Evolutionary conservation across 2,113 vertebrate species (phyloP).

Genomic region (Bagarius yarrelli): DNA sequence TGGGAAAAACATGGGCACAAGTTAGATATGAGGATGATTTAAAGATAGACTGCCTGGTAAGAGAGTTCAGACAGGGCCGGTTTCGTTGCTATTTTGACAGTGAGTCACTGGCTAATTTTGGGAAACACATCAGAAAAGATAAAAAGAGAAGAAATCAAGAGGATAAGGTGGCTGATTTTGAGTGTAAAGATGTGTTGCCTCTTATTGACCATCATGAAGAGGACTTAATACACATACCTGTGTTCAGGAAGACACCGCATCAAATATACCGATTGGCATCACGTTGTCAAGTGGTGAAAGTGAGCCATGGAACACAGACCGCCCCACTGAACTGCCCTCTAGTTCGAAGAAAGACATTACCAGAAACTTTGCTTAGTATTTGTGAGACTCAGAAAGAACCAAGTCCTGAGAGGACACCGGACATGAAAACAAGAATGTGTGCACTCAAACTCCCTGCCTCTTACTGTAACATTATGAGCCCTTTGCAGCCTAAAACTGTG

Average conservation of each 20-base stretch:
- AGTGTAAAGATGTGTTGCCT: slow-evolving; percentile 59
- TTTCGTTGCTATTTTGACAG: slow-evolving; percentile 84
- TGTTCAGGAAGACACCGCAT: slow-evolving; percentile 52
- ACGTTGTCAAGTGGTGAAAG: slow-evolving; percentile 83
- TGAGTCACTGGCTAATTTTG: slow-evolving; percentile 71
- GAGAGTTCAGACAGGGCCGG: slow-evolving; percentile 77
- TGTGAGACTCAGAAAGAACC: slow-evolving; percentile 24
- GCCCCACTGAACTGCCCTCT: slow-evolving; percentile 67
- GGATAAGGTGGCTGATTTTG: slow-evolving; percentile 42
- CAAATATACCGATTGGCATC: slow-evolving; percentile 74
- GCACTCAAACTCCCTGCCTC: slow-evolving; percentile 73
- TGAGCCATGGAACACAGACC: slow-evolving; percentile 83
- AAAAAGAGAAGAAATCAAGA: slow-evolving; percentile 50
- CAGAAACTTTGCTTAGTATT: slow-evolving; percentile 40
- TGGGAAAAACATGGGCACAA: slow-evolving; percentile 83
- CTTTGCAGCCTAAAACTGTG: slow-evolving; percentile 78
- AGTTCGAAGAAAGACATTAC: slow-evolving; percentile 64
- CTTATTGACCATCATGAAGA: slow-evolving; percentile 61
- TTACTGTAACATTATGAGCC: slow-evolving; percentile 75
- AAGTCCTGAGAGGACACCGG: slow-evolving; percentile 69
- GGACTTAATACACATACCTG: slow-evolving; percentile 45
- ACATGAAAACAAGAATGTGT: slow-evolving; percentile 67
- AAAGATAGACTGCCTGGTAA: slow-evolving; percentile 79
- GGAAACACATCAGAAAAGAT: slow-evolving; percentile 55
- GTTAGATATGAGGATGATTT: slow-evolving; percentile 83